Conservation (phyloP, 2,113 vertebrate genomes). For the Rafetus swinhoei region DNA sequence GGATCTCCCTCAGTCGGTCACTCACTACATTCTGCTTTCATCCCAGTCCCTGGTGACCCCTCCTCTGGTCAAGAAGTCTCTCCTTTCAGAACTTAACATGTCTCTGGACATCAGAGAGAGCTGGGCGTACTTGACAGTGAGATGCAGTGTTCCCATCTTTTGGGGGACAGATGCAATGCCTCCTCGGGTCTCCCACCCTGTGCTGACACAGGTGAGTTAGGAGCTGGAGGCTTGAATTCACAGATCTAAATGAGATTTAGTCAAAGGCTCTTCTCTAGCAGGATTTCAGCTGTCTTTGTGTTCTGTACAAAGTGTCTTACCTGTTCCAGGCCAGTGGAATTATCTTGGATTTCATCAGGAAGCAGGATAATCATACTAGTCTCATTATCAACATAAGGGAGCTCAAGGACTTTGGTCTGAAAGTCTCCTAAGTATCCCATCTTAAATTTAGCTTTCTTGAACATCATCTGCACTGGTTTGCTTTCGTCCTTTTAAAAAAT, state of each 20-base stretch:
- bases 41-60: neutral
- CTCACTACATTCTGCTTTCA: neutral
- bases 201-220: neutral
- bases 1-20: neutral
- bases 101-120: neutral
- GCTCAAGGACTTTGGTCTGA: slow-evolving; percentile 84
- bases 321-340: slow-evolving; percentile 82
- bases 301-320: slow-evolving; percentile 69
- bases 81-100: neutral
- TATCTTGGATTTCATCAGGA: slow-evolving; percentile 79
- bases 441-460: slow-evolving; percentile 68
- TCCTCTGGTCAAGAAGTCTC: neutral
- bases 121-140: neutral
- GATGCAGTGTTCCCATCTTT: rapidly evolving
- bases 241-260: rapidly evolving
- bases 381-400: slow-evolving; percentile 84
- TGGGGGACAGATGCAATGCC: neutral
- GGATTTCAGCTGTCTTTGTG: neutral
- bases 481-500: slow-evolving; percentile 73
- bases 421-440: slow-evolving; percentile 73
- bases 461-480: slow-evolving; percentile 89
- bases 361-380: slow-evolving; percentile 92
- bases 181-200: neutral
- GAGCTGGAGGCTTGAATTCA: rapidly evolving
- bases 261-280: neutral